These are phyloP conservation scores for Zosterops japonicus DNA, from an alignment of 2,113 vertebrate species.

Conservation along the genomic window DNA sequence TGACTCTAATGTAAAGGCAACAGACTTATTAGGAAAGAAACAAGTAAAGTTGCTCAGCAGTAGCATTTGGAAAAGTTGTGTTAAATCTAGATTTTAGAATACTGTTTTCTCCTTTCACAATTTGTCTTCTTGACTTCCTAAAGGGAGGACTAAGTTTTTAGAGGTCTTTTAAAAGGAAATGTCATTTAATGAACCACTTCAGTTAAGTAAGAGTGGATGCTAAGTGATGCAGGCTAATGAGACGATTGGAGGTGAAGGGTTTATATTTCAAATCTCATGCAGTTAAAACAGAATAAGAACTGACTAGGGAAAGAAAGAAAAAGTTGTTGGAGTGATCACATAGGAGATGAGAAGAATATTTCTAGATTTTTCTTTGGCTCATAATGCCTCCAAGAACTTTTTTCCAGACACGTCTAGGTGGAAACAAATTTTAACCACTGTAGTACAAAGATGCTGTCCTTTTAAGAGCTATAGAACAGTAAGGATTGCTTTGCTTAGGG, in stretches of 20 bases:
- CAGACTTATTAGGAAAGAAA: neutral
- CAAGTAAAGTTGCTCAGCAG: neutral
- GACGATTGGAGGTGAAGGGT: neutral
- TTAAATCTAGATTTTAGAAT: neutral
- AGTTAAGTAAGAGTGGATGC: neutral
- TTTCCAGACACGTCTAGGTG: neutral
- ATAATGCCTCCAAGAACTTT: neutral
- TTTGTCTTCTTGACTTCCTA: neutral
- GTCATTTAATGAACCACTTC: slow-evolving; percentile 3
- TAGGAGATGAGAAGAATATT: neutral
- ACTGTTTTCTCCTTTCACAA: neutral
- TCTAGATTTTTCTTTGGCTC: neutral
- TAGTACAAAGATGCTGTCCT: neutral
- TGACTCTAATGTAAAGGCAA: neutral
- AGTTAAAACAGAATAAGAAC: neutral
- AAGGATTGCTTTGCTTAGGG: neutral
- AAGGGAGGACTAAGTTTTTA: neutral
- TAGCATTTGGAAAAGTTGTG: neutral
- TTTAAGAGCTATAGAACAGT: neutral
- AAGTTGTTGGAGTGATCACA: neutral
- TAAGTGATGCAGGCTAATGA: slow-evolving; percentile 13
- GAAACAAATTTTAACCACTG: neutral
- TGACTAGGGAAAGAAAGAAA: neutral
- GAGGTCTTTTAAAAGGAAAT: neutral
- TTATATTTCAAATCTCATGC: neutral